Percentiles rank a stretch among this genome's conserved stretches.
Evolutionary conservation across 2,113 vertebrate genomes (phyloP).

Genomic region (Sphyrna mokarran): DNA sequence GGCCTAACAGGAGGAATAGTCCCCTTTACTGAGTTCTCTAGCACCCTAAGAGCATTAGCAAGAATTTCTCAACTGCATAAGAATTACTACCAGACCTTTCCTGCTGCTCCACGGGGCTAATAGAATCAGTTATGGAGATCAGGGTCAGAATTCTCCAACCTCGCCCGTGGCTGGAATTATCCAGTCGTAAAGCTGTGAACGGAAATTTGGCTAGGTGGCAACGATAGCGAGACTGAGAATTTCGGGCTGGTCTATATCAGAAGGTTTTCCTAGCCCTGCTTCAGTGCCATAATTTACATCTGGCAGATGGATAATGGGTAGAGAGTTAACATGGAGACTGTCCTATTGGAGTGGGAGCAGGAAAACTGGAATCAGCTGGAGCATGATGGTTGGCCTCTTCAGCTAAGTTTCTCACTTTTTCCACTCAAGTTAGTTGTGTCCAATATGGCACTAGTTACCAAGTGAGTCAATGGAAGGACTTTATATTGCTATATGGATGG

Average conservation of each 20-base stretch:
- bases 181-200: no score
- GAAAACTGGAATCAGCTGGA: neutral
- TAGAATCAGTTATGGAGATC: neutral
- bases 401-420: neutral
- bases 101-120: neutral
- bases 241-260: neutral
- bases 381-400: neutral
- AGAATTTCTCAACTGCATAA: neutral
- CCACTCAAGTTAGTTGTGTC: neutral
- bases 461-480: neutral
- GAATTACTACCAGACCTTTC: neutral
- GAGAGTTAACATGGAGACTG: neutral
- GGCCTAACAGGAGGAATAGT: neutral
- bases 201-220: no score
- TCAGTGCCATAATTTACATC: neutral
- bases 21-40: neutral
- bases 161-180: no score
- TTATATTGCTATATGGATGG: neutral
- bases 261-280: neutral
- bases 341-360: neutral
- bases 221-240: no score
- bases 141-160: no score
- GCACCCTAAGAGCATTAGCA: neutral
- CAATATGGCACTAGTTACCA: neutral
- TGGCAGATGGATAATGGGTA: neutral